These are phyloP conservation scores for Gavialis gangeticus DNA, from an alignment of 2,113 vertebrate species.

Conservation along the genomic window DNA sequence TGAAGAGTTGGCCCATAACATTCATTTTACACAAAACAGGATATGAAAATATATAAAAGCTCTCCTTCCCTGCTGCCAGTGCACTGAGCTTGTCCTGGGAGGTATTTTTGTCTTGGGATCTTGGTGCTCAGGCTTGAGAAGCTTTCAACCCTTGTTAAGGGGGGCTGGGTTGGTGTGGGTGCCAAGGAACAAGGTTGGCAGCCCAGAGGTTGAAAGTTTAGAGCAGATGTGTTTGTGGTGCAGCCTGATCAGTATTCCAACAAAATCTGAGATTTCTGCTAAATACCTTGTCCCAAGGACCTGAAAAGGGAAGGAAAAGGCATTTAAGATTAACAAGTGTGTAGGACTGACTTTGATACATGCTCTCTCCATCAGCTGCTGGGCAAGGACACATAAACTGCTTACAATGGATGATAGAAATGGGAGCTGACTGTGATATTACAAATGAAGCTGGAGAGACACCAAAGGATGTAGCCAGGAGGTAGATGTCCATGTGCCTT, in stretches of 20 bases:
- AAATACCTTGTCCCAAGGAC: too few species aligned
- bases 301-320: background rate
- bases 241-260: too few species aligned
- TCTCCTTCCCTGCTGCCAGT: background rate
- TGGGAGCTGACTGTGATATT: slow-evolving; percentile 82
- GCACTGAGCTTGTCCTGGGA: background rate
- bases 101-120: background rate
- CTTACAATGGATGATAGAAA: slow-evolving; percentile 84
- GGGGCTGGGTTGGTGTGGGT: too few species aligned
- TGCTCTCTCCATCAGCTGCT: slow-evolving; percentile 76
- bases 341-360: background rate
- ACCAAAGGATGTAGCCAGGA: slow-evolving; percentile 84
- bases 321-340: background rate
- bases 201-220: too few species aligned
- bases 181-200: too few species aligned
- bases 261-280: too few species aligned
- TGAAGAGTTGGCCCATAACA: background rate
- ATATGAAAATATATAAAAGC: background rate
- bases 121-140: background rate
- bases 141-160: background rate
- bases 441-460: slow-evolving; percentile 80
- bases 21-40: background rate
- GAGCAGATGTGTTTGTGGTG: too few species aligned
- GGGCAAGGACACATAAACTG: slow-evolving; percentile 81
- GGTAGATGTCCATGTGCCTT: slow-evolving; percentile 67